Evolutionary conservation across 64 coral and sea anemone species (phyloP).

Genomic region (Montipora capricornis): DNA sequence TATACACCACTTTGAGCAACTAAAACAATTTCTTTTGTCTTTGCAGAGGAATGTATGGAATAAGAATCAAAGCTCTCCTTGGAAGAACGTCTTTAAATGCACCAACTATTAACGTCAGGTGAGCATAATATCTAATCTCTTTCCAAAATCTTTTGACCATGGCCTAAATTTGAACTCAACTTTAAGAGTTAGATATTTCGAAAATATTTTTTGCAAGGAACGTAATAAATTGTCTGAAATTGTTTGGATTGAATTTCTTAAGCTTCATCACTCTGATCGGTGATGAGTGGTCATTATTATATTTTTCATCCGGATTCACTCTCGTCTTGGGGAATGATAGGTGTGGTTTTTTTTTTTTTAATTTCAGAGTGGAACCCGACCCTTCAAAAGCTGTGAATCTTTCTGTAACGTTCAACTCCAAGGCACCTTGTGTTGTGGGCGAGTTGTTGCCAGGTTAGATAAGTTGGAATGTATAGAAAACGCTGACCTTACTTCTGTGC

Average conservation of each 20-base stretch:
- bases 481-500: no score
- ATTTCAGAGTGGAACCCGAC: conserved; percentile 85
- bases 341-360: background rate
- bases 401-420: conserved; percentile 69
- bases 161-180: no score
- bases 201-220: no score
- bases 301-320: no score
- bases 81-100: conserved; percentile 87
- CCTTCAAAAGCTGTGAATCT: conserved; percentile 87
- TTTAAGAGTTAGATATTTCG: no score
- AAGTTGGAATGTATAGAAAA: background rate
- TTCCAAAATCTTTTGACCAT: no score
- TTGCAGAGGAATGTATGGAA: conserved; percentile 93
- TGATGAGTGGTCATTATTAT: no score
- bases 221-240: no score
- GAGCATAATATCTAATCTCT: background rate
- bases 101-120: conserved; percentile 87
- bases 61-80: conserved; percentile 93
- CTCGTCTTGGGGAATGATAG: background rate
- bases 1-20: no score
- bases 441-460: conserved; percentile 83
- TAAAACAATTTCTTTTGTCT: background rate
- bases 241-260: no score
- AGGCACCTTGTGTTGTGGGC: conserved; percentile 77
- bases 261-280: no score